phyloP scores from a whole-genome alignment of 1,140 invertebrate species.

The Holotrichia oblita region DNA sequence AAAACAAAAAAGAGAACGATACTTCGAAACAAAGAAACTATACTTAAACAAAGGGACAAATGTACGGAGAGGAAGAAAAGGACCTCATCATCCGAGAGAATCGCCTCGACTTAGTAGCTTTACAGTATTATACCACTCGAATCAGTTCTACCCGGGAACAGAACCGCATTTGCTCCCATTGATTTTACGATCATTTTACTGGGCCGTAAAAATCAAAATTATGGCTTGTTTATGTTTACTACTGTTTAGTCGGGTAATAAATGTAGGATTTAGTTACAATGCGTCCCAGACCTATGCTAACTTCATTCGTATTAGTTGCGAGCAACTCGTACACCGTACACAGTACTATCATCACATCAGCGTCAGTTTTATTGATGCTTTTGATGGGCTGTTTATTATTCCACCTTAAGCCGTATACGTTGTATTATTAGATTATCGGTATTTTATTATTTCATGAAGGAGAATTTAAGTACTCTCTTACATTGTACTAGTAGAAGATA shows the following conservation, averaged over 20 bases:
- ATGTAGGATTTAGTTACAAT: slow-evolving; percentile 61
- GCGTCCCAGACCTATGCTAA: slow-evolving; percentile 57
- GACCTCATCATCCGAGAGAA: slow-evolving; percentile 17
- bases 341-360: slow-evolving; percentile 49
- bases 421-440: slow-evolving; percentile 49
- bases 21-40: slow-evolving; percentile 31
- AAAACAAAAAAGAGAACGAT: background rate
- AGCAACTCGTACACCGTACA: slow-evolving; percentile 41
- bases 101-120: background rate
- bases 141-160: slow-evolving; percentile 39
- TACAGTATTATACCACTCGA: slow-evolving; percentile 15
- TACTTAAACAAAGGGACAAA: slow-evolving; percentile 11
- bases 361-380: slow-evolving; percentile 59
- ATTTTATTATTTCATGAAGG: slow-evolving; percentile 47
- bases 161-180: slow-evolving; percentile 55
- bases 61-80: background rate
- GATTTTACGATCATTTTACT: slow-evolving; percentile 61
- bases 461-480: too few relatives aligned
- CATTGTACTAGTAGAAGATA: too few relatives aligned
- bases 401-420: slow-evolving; percentile 52
- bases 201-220: slow-evolving; percentile 61
- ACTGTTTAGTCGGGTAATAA: slow-evolving; percentile 61
- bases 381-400: slow-evolving; percentile 61
- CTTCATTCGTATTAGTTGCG: slow-evolving; percentile 51
- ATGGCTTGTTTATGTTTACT: slow-evolving; percentile 62